Conservation (phyloP, 2,797 vertebrate genomes). For the Brotula barbata region DNA sequence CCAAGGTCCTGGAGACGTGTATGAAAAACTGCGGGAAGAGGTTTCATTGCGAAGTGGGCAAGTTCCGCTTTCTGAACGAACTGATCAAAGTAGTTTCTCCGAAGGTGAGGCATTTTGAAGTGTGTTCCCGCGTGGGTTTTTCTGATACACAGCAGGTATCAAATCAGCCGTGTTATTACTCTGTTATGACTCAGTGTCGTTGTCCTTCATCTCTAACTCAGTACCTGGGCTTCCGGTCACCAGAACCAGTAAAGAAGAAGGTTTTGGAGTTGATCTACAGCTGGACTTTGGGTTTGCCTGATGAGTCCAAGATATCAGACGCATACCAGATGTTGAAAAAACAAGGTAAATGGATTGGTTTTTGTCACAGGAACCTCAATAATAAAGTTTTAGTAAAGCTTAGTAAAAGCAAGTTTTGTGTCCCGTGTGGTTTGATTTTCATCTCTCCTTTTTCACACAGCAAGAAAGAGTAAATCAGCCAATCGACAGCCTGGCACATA, state of each 20-base stretch:
- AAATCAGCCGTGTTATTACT: neutral
- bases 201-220: conserved; percentile 55
- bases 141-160: neutral
- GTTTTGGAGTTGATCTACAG: conserved; percentile 95
- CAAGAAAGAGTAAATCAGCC: too few species aligned
- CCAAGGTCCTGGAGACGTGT: conserved; percentile 91
- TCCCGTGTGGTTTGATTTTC: too few species aligned
- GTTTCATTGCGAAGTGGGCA: conserved; percentile 95
- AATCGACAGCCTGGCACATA: too few species aligned
- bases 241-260: conserved; percentile 94
- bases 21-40: conserved; percentile 96
- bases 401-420: too few species aligned
- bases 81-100: conserved; percentile 99
- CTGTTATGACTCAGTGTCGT: neutral
- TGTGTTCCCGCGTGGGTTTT: neutral
- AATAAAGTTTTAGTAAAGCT: too few species aligned
- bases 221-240: conserved; percentile 92
- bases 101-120: conserved; percentile 80
- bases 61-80: conserved; percentile 97
- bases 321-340: conserved; percentile 99
- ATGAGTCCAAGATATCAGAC: conserved; percentile 91
- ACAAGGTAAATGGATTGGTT: conserved; percentile 80
- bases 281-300: conserved; percentile 91
- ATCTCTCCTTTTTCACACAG: too few species aligned
- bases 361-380: too few species aligned